Evolutionary conservation across 1,140 invertebrate species (phyloP).

Genomic region (Batillaria attramentaria): DNA sequence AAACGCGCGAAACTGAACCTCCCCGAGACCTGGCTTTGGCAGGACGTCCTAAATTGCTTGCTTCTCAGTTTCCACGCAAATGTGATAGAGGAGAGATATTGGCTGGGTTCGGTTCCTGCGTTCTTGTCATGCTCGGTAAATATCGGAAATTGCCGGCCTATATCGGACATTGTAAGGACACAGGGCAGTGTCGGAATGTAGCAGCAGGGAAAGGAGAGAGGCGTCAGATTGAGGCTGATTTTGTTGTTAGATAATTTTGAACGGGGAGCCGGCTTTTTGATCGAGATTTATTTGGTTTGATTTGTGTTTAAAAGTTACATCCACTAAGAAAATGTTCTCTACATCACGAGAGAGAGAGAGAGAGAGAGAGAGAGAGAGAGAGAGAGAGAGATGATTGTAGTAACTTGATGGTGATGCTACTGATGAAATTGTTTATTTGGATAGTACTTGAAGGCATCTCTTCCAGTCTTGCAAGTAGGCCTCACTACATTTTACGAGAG

Average conservation of each 20-base stretch:
- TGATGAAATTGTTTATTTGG: neutral
- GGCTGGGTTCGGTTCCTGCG: too few species aligned
- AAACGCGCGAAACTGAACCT: too few species aligned
- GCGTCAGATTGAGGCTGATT: neutral
- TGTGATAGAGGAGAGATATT: too few species aligned
- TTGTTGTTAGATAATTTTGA: neutral
- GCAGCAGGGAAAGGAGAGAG: neutral
- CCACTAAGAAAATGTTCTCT: neutral
- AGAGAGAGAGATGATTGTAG: neutral
- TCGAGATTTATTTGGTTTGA: neutral
- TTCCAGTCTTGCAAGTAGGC: neutral
- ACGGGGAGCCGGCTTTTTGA: too few species aligned
- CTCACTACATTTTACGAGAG: neutral
- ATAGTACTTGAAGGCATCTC: neutral
- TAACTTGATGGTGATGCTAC: neutral
- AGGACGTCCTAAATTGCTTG: too few species aligned
- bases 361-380: conserved; percentile 22
- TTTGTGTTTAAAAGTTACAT: neutral
- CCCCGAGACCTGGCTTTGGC: too few species aligned
- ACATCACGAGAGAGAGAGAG: conserved; percentile 29
- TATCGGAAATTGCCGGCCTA: too few species aligned
- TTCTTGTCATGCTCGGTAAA: too few species aligned
- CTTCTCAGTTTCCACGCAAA: too few species aligned
- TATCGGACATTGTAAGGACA: too few species aligned
- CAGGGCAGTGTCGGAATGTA: neutral